These are phyloP conservation scores for Falco concolor DNA, from an alignment of 2,797 vertebrate genomes.

Conservation along the genomic window DNA sequence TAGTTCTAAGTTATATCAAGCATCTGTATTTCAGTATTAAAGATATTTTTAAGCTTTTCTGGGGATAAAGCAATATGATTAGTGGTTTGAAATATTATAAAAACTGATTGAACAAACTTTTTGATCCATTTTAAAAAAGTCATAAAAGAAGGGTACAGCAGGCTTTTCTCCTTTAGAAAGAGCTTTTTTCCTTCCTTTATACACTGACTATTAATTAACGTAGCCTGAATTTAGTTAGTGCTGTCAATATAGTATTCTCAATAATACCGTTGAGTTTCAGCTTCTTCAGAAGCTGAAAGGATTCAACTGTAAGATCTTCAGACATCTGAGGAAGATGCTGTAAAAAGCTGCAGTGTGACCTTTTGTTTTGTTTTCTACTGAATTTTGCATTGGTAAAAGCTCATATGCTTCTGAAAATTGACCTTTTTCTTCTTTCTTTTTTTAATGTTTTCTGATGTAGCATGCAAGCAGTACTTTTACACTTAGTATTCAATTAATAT, in stretches of 20 bases:
- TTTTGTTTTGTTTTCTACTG: neutral
- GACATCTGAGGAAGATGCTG: neutral
- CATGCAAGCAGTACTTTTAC: neutral
- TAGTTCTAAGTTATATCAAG: neutral
- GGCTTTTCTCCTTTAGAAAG: neutral
- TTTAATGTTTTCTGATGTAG: neutral
- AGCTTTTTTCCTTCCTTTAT: neutral
- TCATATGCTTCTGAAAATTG: neutral
- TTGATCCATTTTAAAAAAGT: neutral
- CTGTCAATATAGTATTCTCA: neutral
- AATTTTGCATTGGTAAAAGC: neutral
- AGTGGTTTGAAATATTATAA: neutral
- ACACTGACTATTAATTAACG: neutral
- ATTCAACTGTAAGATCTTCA: neutral
- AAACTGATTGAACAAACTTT: neutral
- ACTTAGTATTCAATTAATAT: neutral
- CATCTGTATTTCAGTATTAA: neutral
- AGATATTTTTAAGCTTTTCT: neutral
- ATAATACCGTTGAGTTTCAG: neutral
- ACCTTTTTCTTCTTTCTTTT: neutral
- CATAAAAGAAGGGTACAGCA: neutral
- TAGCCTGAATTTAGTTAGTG: neutral
- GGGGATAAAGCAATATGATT: accelerated
- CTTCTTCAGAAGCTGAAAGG: neutral
- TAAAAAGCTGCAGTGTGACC: neutral